Evolutionary conservation across 2,113 vertebrate genomes (phyloP).

Genomic region (Dasyprocta punctata): DNA sequence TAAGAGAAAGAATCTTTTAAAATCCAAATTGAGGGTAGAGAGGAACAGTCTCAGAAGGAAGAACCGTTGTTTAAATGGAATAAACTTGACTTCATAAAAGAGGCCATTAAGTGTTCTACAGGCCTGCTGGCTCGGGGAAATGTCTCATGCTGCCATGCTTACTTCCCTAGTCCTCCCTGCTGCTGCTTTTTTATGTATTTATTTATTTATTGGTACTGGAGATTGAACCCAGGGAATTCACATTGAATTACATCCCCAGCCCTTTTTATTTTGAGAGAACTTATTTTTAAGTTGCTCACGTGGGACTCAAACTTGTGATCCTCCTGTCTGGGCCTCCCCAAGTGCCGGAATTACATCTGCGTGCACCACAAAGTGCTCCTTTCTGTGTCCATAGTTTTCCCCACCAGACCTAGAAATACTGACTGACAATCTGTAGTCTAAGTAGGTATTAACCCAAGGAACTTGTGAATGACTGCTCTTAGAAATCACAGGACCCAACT

Average conservation of each 20-base stretch:
- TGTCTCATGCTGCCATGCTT: neutral
- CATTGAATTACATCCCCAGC: neutral
- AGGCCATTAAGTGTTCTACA: neutral
- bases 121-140: neutral
- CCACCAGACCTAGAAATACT: neutral
- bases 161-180: neutral
- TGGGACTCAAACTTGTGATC: neutral
- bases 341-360: neutral
- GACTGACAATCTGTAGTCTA: neutral
- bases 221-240: neutral
- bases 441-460: neutral
- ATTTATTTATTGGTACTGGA: neutral
- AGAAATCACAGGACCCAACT: neutral
- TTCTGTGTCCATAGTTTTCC: neutral
- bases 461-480: neutral
- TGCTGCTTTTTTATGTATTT: neutral
- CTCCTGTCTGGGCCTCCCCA: neutral
- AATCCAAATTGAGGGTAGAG: neutral
- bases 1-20: conserved; percentile 22
- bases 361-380: neutral
- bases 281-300: neutral
- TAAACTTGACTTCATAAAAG: neutral
- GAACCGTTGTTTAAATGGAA: neutral
- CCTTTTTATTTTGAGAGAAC: neutral
- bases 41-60: neutral